Percentiles rank a stretch among this genome's conserved stretches.
These are phyloP conservation scores for Mallateleia sp. DNA, from an alignment of 2,888 invertebrate genomes.

Conservation along the genomic window DNA sequence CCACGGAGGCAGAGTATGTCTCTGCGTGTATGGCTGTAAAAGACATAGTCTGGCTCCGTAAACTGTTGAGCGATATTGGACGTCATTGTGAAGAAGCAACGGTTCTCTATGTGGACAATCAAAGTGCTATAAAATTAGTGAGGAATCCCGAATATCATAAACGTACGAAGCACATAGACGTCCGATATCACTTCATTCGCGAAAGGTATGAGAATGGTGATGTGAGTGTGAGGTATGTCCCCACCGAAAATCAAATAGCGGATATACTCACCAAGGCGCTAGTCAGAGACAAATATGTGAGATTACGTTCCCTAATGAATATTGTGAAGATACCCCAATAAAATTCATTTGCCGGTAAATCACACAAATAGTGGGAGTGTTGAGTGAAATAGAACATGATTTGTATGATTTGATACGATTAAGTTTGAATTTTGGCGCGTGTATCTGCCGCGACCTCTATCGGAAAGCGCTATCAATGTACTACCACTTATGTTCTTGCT, in stretches of 20 bases:
- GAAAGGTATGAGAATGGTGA: slow-evolving; percentile 44
- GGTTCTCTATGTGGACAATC: slow-evolving; percentile 45
- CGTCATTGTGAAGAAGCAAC: slow-evolving; percentile 26
- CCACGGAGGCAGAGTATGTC: slow-evolving; percentile 58
- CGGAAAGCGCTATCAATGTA: too few relatives aligned
- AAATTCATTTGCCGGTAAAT: too few relatives aligned
- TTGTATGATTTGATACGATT: too few relatives aligned
- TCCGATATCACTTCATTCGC: slow-evolving; percentile 48
- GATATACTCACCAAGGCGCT: slow-evolving; percentile 49
- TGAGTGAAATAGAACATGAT: too few relatives aligned
- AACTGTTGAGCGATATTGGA: slow-evolving; percentile 37
- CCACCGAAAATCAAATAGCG: slow-evolving; percentile 20
- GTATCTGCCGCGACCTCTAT: too few relatives aligned
- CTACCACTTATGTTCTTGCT: too few relatives aligned
- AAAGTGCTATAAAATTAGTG: slow-evolving; percentile 52
- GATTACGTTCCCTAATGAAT: not conserved
- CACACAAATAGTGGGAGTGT: slow-evolving; percentile 42
- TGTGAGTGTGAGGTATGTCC: slow-evolving; percentile 29
- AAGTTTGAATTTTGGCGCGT: too few relatives aligned
- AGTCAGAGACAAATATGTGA: slow-evolving; percentile 15
- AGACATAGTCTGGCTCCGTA: slow-evolving; percentile 54
- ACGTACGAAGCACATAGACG: slow-evolving; percentile 62
- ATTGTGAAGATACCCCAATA: too few relatives aligned
- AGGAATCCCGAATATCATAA: slow-evolving; percentile 47
- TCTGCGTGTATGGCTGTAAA: slow-evolving; percentile 48